These are phyloP conservation scores for Rhopalosiphum padi DNA, from an alignment of 1,140 invertebrate species.

Conservation along the genomic window DNA sequence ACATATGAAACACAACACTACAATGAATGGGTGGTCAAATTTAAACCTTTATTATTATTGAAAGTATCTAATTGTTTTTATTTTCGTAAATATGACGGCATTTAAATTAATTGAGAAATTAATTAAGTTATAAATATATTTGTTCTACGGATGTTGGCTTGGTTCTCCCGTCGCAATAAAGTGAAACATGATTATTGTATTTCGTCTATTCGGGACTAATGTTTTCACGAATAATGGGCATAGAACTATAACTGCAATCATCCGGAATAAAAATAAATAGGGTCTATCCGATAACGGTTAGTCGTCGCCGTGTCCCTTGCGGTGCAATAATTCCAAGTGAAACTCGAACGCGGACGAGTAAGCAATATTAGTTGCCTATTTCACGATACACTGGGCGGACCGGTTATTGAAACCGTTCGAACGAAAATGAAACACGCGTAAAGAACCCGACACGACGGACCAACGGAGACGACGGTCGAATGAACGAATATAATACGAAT, in stretches of 20 bases:
- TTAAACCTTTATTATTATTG: too few species aligned
- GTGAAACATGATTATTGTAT: too few species aligned
- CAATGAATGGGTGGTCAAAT: too few species aligned
- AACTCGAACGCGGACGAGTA: background rate
- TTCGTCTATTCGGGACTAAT: too few species aligned
- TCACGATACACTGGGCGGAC: background rate
- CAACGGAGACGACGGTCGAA: background rate
- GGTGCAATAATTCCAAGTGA: background rate
- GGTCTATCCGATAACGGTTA: background rate
- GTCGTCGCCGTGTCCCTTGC: constrained; percentile 13
- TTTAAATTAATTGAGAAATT: too few species aligned
- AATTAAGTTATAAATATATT: too few species aligned
- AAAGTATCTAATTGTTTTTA: too few species aligned
- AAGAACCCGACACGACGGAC: background rate
- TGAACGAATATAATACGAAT: background rate
- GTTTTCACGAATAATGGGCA: too few species aligned
- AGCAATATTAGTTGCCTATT: constrained; percentile 55
- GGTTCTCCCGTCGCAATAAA: too few species aligned
- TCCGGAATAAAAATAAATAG: background rate
- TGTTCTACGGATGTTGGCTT: too few species aligned
- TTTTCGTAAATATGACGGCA: too few species aligned
- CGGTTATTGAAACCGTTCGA: background rate
- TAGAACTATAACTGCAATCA: background rate
- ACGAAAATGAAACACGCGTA: background rate
- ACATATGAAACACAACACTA: too few species aligned